These are phyloP conservation scores for Crenichthys baileyi DNA, from an alignment of 2,797 vertebrate genomes.

Conservation along the genomic window DNA sequence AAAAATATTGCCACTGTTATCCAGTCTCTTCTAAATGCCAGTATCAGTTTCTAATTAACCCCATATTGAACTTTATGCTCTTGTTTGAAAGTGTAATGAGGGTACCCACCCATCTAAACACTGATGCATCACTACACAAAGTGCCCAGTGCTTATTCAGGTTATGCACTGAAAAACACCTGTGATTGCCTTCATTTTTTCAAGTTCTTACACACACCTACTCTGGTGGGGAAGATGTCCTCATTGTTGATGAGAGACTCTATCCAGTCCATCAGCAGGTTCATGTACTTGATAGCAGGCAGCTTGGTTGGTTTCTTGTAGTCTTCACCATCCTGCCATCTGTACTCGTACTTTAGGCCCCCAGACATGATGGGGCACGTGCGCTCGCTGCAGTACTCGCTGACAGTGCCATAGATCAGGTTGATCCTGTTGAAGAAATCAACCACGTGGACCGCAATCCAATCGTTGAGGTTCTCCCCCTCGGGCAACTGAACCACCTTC, in stretches of 20 bases:
- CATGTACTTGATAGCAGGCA: conserved; percentile 96
- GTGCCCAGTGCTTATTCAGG: conserved; percentile 20
- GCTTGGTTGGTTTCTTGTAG: conserved; percentile 94
- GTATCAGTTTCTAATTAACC: conserved; percentile 69
- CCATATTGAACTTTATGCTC: conserved; percentile 45
- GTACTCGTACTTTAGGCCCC: conserved; percentile 95
- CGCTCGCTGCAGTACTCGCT: conserved; percentile 93
- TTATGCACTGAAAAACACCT: conserved; percentile 28
- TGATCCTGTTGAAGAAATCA: conserved; percentile 99
- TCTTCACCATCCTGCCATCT: conserved; percentile 95
- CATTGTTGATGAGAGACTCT: conserved; percentile 95
- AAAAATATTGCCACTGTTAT: conserved; percentile 34
- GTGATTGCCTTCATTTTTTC: conserved; percentile 8
- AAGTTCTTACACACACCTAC: conserved; percentile 77
- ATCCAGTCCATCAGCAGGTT: conserved; percentile 99
- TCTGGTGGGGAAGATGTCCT: conserved; percentile 95
- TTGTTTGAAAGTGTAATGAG: conserved; percentile 38
- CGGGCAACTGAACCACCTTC: conserved; percentile 93
- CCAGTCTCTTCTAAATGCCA: conserved; percentile 65
- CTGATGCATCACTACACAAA: conserved; percentile 18
- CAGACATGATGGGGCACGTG: conserved; percentile 96
- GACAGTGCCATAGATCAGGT: conserved; percentile 98
- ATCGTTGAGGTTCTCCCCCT: conserved; percentile 91
- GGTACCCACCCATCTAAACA: conserved; percentile 20
- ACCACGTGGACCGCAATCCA: conserved; percentile 98